Conservation (phyloP, 1,140 invertebrate genomes). For the Akabosia matsudoensis region DNA sequence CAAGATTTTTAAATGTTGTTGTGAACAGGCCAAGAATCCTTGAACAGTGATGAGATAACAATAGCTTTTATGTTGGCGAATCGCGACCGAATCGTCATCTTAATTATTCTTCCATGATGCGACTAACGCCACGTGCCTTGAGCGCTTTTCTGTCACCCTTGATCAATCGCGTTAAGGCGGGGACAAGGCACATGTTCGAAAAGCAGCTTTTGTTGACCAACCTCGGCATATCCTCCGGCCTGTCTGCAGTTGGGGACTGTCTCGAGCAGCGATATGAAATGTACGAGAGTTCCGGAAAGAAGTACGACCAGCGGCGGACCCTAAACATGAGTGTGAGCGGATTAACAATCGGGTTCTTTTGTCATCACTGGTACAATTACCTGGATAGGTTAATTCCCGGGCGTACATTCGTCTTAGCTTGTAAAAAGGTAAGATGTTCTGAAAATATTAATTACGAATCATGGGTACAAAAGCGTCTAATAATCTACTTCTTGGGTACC, state of each 20-base stretch:
- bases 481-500: slow-evolving; percentile 23
- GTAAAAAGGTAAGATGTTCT: slow-evolving; percentile 67
- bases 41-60: no score
- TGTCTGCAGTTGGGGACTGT: slow-evolving; percentile 73
- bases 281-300: slow-evolving; percentile 49
- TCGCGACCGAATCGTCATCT: no score
- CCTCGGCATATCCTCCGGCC: slow-evolving; percentile 70
- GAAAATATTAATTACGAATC: no score
- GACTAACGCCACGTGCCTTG: slow-evolving; percentile 4
- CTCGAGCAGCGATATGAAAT: slow-evolving; percentile 73
- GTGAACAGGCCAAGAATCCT: no score
- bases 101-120: no score
- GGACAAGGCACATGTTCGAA: slow-evolving; percentile 42
- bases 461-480: no score
- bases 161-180: slow-evolving; percentile 16
- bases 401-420: slow-evolving; percentile 63
- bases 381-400: slow-evolving; percentile 69
- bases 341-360: slow-evolving; percentile 71
- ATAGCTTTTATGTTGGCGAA: no score
- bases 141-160: slow-evolving; percentile 30
- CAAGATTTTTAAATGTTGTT: no score
- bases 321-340: slow-evolving; percentile 76
- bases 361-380: slow-evolving; percentile 78
- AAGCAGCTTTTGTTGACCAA: slow-evolving; percentile 81
- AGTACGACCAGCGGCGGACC: slow-evolving; percentile 67